These are phyloP conservation scores for Cephonodes hylas DNA, from an alignment of 2,888 invertebrate species.

Conservation along the genomic window DNA sequence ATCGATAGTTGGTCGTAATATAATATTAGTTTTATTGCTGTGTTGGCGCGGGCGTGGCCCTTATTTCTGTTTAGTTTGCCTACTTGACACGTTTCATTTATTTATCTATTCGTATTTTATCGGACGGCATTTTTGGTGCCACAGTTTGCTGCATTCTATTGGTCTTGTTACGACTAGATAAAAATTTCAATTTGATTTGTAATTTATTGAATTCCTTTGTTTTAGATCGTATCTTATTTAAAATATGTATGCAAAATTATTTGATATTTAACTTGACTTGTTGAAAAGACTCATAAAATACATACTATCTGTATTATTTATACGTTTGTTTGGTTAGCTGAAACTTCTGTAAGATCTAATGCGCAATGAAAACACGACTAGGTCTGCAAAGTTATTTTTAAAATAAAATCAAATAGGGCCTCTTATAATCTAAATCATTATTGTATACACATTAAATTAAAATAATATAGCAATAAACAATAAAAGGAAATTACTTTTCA, in stretches of 20 bases:
- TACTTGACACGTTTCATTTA: background rate
- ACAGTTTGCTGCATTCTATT: background rate
- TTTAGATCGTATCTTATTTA: background rate
- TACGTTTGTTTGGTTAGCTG: too few species aligned
- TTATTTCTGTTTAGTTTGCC: background rate
- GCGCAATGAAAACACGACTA: too few species aligned
- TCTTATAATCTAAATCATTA: too few species aligned
- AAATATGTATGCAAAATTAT: background rate
- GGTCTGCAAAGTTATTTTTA: too few species aligned
- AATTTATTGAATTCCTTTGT: background rate
- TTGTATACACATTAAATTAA: too few species aligned
- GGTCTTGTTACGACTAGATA: background rate
- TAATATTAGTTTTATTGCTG: background rate
- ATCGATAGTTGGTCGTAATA: conserved; percentile 8
- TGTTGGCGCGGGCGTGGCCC: background rate
- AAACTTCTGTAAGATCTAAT: too few species aligned
- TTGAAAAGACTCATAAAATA: too few species aligned
- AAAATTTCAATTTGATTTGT: background rate
- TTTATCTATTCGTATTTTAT: background rate
- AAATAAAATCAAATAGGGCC: background rate
- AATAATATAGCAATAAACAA: too few species aligned
- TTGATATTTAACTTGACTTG: background rate
- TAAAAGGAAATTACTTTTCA: too few species aligned
- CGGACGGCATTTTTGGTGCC: background rate
- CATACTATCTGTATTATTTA: too few species aligned